phyloP scores from a whole-genome alignment of 2,797 vertebrate genomes.

The Gouania willdenowi region DNA sequence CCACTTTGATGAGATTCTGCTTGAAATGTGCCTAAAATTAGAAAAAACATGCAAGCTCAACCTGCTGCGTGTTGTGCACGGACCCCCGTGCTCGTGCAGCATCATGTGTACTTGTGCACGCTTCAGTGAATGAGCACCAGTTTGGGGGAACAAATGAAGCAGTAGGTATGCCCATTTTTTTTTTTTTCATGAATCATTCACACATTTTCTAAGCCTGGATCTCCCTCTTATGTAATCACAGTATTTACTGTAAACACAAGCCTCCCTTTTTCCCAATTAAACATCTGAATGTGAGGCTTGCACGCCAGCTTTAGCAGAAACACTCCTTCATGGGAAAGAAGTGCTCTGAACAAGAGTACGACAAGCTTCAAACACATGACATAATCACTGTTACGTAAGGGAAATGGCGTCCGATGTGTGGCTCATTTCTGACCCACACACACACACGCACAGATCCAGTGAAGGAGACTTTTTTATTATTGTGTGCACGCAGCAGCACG shows the following conservation, averaged over 20 bases:
- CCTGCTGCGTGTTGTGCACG: neutral
- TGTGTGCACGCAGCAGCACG: constrained; percentile 24
- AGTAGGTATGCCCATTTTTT: constrained; percentile 1
- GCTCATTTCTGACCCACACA: constrained; percentile 42
- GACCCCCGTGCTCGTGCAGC: constrained; percentile 2
- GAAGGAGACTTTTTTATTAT: constrained; percentile 40
- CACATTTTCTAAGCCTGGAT: constrained; percentile 29
- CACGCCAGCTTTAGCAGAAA: constrained; percentile 64
- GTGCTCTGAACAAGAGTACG: constrained; percentile 40
- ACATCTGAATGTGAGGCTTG: constrained; percentile 53
- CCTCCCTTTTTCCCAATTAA: constrained; percentile 42
- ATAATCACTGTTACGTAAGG: constrained; percentile 65
- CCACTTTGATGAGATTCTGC: constrained; percentile 39
- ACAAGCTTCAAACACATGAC: constrained; percentile 57
- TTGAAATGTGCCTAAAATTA: constrained; percentile 30
- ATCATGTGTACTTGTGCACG: no score
- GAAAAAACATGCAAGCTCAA: neutral
- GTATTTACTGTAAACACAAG: constrained; percentile 46
- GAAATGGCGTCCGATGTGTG: constrained; percentile 40
- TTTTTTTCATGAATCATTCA: constrained; percentile 39
- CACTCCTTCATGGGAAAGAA: constrained; percentile 38
- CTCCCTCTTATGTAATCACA: constrained; percentile 51
- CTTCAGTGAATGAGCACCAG: constrained; percentile 1
- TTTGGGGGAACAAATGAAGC: constrained; percentile 23
- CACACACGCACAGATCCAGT: constrained; percentile 14